phyloP scores from a whole-genome alignment of 1,140 invertebrate genomes.

The Anthonomus grandis region DNA sequence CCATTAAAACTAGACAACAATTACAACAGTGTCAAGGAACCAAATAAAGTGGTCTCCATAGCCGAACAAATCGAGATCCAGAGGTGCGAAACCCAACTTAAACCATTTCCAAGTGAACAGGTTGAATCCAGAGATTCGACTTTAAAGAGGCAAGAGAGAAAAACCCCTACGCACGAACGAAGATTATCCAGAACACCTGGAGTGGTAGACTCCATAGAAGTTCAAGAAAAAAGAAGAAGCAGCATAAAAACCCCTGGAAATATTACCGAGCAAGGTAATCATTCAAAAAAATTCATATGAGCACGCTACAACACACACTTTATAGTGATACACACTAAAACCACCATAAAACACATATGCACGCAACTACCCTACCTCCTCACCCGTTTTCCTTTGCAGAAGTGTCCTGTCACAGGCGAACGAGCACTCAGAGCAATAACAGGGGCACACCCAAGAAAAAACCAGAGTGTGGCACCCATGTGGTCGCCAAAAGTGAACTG shows the following conservation, averaged over 20 bases:
- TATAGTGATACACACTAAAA: not conserved
- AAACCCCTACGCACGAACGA: conserved; percentile 35
- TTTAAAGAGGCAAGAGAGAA: conserved; percentile 17
- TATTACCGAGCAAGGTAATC: conserved; percentile 14
- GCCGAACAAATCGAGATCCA: conserved; percentile 21
- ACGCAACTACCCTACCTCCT: not conserved
- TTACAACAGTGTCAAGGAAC: conserved; percentile 32
- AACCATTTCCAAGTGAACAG: conserved; percentile 13
- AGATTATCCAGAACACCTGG: conserved; percentile 13
- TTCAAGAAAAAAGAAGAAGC: conserved; percentile 28
- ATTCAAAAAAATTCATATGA: no score
- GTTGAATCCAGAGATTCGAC: conserved; percentile 9
- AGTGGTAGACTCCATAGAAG: conserved; percentile 18
- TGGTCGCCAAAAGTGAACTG: conserved; percentile 47
- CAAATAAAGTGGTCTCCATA: conserved; percentile 12
- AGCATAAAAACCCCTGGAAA: conserved; percentile 24
- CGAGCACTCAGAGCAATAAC: conserved; percentile 34
- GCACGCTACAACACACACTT: conserved; percentile 4
- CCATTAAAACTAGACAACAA: conserved; percentile 31
- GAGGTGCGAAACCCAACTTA: conserved; percentile 14
- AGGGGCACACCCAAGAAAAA: conserved; percentile 40
- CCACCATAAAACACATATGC: conserved; percentile 5
- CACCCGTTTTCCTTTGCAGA: conserved; percentile 19
- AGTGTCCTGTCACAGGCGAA: conserved; percentile 29
- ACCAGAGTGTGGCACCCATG: conserved; percentile 43